Evolutionary conservation across 2,113 vertebrate species (phyloP), one percentile per base, ranked within the genome.

Genomic region (Ranitomeya variabilis): DNA sequence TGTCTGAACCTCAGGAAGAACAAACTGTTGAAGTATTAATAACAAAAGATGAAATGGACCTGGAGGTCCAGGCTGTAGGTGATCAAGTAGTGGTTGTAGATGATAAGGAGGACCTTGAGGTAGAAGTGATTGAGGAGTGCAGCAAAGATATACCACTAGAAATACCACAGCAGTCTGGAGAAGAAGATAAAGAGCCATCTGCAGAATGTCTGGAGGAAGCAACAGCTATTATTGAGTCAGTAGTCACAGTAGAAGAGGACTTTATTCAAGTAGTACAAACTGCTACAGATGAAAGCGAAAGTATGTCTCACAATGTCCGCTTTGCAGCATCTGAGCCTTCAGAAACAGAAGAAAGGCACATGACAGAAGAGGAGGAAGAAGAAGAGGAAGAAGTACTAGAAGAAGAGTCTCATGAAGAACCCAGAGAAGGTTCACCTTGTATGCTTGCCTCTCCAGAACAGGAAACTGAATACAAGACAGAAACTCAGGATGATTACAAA

Each of bases 221-320:
- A 85, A 96, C 95, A 69, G 97, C 96, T 59, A 94, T 96, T 84
- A 98, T 99, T 21, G 98, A 99, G 78, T 99, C 98, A 0, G 96
- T 99, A 55, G 97, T 99, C 85, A 99, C 97, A 2, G 97, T 99
- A 0, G 98, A 99, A 90, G 98, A 99, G 18, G 98, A 99, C 90
- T 99, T 99, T 26, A 99, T 99, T 92, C 98, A 97, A 0, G 97
- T 99, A 37, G 97, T 99, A 86, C 98, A 99, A 92, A 96, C 95
- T 19, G 98, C 97, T 3, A 97, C 98, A 0, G 97, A 99, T 66
- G 96, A 98, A 90, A 95, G 97, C 0, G 97, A 99, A 86, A 96
- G 95, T 9, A 94, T 96, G 0, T 96, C 96, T 55, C 97, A 99
- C 93, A 99, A 97, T 0, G 97, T 99, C 69, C 96, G 98, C 4